Evolutionary conservation across 1,140 invertebrate genomes (phyloP), one percentile per base, ranked within the genome.

Genomic region (Saccostrea cuccullata): DNA sequence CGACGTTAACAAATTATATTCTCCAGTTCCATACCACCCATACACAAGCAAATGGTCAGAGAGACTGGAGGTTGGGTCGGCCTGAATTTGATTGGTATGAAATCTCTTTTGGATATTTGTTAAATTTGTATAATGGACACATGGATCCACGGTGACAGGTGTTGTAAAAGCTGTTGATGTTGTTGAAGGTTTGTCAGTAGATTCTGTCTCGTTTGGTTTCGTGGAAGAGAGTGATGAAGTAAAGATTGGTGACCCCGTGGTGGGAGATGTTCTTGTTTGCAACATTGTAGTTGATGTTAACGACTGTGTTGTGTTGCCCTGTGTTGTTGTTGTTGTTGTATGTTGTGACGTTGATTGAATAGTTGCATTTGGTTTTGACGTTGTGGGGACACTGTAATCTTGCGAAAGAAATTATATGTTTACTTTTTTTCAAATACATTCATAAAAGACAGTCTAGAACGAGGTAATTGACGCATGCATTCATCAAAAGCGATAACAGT

Each of bases 21-120:
- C 13, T 11, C 70, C 70, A 30, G 70, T 77, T 77, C 70, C 70
- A 77, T 77, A 77, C 70, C 70, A 77, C 8, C 26, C 70, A 30
- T 30, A 77, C 0, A 26, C 23, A 30, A 77, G 30, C 4, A 15
- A 3, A 36, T 77, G 70, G 26, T 77, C 70, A 13, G 70, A 40
- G 12, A 77, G 26, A 17, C 8, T 12, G 13, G 23, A 23, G 26
- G 9, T 77, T 30, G 70, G 11, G 5, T 77, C 30, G 3, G 70
- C 11, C 15, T 23, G 23, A 77, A 77, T 77, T 15, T 36, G 70
- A 77, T 77, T 64, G 17, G 58, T 20, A 64, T 64, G 58, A 64
- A 64, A 64, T 64, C 58, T 64, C 58, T 17, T n/a, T 64, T 64
- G 15, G 17, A 64, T 64, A 64, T 64, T 20, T n/a, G 58, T 64